A percentile compares a stretch with the other conserved stretches of the same genome.
Conservation (phyloP, 2,113 vertebrate genomes). For the Aptenodytes patagonicus region DNA sequence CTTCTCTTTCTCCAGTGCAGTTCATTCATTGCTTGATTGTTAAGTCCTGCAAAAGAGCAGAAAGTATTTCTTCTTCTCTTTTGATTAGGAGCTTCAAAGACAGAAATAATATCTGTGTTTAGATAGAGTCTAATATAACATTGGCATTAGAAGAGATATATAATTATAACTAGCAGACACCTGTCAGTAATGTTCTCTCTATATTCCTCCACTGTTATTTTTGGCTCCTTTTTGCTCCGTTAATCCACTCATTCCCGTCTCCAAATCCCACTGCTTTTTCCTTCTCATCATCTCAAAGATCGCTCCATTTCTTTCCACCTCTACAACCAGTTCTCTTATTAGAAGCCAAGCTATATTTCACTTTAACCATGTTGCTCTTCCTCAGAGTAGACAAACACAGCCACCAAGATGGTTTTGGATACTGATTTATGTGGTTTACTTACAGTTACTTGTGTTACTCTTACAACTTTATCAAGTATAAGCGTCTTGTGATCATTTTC, state of each 20-base stretch:
- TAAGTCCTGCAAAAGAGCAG: neutral
- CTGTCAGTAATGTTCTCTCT: slow-evolving; percentile 44
- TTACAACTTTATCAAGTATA: neutral
- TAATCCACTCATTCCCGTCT: slow-evolving; percentile 32
- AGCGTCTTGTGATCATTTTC: neutral
- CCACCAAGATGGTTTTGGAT: neutral
- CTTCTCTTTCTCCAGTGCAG: neutral
- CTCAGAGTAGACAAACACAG: neutral
- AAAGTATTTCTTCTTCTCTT: neutral
- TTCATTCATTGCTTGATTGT: neutral
- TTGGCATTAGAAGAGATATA: slow-evolving; percentile 14
- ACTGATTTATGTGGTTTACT: neutral
- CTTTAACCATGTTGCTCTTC: neutral
- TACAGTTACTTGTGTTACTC: neutral
- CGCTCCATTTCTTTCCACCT: slow-evolving; percentile 34
- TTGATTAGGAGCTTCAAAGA: neutral
- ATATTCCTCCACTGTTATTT: slow-evolving; percentile 39
- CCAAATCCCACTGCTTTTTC: slow-evolving; percentile 33
- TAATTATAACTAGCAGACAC: slow-evolving; percentile 44
- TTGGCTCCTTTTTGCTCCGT: slow-evolving; percentile 5
- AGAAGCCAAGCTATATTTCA: neutral
- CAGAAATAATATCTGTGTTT: slow-evolving; percentile 41
- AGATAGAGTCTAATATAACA: slow-evolving; percentile 19
- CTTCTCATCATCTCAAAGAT: slow-evolving; percentile 22
- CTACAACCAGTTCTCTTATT: slow-evolving; percentile 7